A percentile compares a stretch with the other conserved stretches of the same genome.
These are phyloP conservation scores for Gymnarchus niloticus DNA, from an alignment of 2,113 vertebrate species.

Conservation along the genomic window DNA sequence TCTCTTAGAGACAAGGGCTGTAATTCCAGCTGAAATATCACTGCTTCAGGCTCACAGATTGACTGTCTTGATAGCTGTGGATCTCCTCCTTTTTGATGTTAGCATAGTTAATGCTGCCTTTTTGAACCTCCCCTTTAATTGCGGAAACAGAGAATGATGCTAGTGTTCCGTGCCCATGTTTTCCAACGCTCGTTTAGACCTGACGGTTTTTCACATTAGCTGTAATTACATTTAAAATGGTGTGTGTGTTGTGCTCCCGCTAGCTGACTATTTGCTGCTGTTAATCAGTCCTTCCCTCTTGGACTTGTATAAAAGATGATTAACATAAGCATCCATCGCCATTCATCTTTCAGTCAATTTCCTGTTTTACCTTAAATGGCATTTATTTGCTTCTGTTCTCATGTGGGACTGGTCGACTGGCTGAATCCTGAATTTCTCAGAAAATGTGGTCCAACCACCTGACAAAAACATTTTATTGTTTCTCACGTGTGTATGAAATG, in stretches of 20 bases:
- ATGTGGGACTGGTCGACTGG: neutral
- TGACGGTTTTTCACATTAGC: neutral
- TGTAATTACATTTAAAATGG: neutral
- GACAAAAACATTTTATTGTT: no score
- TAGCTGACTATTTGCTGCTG: neutral
- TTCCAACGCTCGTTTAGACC: neutral
- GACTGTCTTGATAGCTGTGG: neutral
- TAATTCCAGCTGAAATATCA: no score
- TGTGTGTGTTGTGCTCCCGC: neutral
- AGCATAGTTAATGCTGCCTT: neutral
- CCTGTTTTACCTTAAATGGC: no score
- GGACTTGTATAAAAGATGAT: neutral
- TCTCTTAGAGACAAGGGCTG: no score
- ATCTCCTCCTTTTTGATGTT: neutral
- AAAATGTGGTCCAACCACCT: neutral
- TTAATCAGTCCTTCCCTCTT: neutral
- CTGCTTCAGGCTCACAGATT: neutral
- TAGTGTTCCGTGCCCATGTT: neutral
- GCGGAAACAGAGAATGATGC: neutral
- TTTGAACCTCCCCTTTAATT: neutral
- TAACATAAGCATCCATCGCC: neutral
- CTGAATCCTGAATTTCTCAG: no score
- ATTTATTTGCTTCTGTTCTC: neutral
- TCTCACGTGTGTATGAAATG: no score
- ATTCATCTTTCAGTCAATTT: no score